phyloP scores from a whole-genome alignment of 2,888 invertebrate species.

The Diachrysia chrysitis region DNA sequence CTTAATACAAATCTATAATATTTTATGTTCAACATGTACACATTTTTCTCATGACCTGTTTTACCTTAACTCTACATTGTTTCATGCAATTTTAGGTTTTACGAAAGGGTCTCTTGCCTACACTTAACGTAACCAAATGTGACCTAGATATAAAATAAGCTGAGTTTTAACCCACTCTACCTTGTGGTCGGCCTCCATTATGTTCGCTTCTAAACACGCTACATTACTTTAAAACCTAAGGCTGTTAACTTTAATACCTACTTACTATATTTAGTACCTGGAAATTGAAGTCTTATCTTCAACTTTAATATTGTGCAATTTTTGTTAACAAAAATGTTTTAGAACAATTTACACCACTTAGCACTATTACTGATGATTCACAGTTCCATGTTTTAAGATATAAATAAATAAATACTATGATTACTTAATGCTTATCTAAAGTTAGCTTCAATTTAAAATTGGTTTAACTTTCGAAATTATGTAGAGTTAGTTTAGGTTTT shows the following conservation, averaged over 20 bases:
- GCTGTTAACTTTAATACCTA: conserved; percentile 1
- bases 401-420: conserved; percentile 32
- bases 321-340: background rate
- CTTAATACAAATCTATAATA: too few species aligned
- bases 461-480: conserved; percentile 8
- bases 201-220: conserved; percentile 1
- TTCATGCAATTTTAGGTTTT: background rate
- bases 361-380: conserved; percentile 36
- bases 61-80: too few species aligned
- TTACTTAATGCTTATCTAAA: conserved; percentile 21
- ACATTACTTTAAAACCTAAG: background rate
- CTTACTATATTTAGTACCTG: background rate
- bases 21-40: too few species aligned
- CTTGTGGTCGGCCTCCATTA: conserved; percentile 4
- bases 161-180: conserved; percentile 1
- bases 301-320: conserved; percentile 4
- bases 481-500: conserved; percentile 18
- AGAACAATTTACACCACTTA: conserved; percentile 18
- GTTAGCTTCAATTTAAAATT: conserved; percentile 14
- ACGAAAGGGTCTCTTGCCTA: background rate
- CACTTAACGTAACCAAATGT: conserved; percentile 4
- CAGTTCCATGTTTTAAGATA: conserved; percentile 31
- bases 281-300: too few species aligned
- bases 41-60: too few species aligned
- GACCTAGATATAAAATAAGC: background rate